These are phyloP conservation scores for Panzeria rudis DNA, from an alignment of 2,888 invertebrate species.

Conservation along the genomic window DNA sequence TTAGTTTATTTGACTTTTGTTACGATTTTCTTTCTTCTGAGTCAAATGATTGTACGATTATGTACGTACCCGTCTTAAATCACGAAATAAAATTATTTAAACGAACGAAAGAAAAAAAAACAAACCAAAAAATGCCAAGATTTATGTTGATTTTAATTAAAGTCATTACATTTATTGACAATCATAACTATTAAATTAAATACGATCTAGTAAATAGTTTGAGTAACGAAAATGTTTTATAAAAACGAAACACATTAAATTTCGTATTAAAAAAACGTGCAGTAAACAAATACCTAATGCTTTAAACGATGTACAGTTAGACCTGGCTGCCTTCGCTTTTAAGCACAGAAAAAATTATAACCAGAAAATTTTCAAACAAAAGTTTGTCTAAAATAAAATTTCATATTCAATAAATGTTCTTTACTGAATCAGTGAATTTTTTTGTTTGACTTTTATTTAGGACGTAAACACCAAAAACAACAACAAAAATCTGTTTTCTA, in stretches of 20 bases:
- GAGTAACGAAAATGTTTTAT: constrained; percentile 56
- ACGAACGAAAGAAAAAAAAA: neutral
- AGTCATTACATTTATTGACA: constrained; percentile 70
- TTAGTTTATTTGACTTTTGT: neutral
- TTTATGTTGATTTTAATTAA: constrained; percentile 72
- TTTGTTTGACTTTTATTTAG: no score
- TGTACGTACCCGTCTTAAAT: neutral
- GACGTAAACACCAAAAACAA: no score
- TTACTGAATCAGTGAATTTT: no score
- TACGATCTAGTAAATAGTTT: constrained; percentile 33
- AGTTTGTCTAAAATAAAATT: no score
- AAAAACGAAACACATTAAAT: constrained; percentile 39
- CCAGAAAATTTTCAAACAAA: no score
- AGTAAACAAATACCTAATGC: constrained; percentile 22
- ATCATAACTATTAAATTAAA: constrained; percentile 66
- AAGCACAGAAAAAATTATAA: no score
- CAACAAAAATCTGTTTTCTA: no score
- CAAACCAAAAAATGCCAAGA: constrained; percentile 34
- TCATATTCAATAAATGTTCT: no score
- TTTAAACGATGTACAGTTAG: constrained; percentile 18
- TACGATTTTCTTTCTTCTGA: neutral
- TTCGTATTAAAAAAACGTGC: neutral
- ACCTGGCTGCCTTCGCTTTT: no score
- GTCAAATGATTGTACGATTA: neutral
- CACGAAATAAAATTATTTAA: constrained; percentile 52